A percentile compares a stretch with the other conserved stretches of the same genome.
phyloP scores from a whole-genome alignment of 2,888 invertebrate genomes.

The Polyploca ridens region DNA sequence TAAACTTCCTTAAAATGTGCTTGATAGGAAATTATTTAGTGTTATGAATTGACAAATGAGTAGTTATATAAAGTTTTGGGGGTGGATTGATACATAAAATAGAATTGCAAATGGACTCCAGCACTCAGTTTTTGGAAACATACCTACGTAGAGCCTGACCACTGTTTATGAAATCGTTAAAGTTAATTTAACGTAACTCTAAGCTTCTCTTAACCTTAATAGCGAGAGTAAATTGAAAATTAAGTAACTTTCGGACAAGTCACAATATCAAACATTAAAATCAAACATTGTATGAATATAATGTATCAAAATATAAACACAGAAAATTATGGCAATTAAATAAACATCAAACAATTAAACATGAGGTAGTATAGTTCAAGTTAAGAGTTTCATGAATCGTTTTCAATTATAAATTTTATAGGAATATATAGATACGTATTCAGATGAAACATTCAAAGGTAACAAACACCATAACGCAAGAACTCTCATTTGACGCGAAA shows the following conservation, averaged over 20 bases:
- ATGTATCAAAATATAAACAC: constrained; percentile 47
- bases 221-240: constrained; percentile 61
- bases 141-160: constrained; percentile 28
- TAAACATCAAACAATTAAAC: constrained; percentile 14
- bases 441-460: constrained; percentile 21
- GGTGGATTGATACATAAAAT: too few relatives aligned
- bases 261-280: constrained; percentile 74
- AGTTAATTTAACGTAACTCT: constrained; percentile 25
- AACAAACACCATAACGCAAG: constrained; percentile 13
- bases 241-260: constrained; percentile 62
- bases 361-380: constrained; percentile 37
- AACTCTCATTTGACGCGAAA: constrained; percentile 18
- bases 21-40: too few relatives aligned
- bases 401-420: constrained; percentile 24
- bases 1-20: too few relatives aligned
- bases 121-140: neutral
- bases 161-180: constrained; percentile 35
- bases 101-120: neutral
- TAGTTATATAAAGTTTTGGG: too few relatives aligned
- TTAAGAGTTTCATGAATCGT: constrained; percentile 40
- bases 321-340: neutral
- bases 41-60: too few relatives aligned
- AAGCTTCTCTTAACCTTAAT: constrained; percentile 53
- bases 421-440: constrained; percentile 29
- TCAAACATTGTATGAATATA: constrained; percentile 48